Base-by-base conservation (phyloP, 2,113 vertebrate species). In the Strix aluco region DNA sequence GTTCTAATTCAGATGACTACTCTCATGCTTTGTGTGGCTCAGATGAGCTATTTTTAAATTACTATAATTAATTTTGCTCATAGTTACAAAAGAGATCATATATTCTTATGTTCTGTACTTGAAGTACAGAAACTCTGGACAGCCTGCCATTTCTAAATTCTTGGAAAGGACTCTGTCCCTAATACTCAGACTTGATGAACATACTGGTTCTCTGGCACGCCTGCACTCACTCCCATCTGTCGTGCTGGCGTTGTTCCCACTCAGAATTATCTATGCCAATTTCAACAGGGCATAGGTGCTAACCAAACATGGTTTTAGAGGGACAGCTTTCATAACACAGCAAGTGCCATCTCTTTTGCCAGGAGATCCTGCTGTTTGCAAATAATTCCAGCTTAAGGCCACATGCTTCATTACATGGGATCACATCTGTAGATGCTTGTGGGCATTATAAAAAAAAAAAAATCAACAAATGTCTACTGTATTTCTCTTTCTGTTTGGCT, bases 341-440 rank as follows among this genome's bases (percentile, higher is more conserved):
- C 95, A 88, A 98, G 97, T 7, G 65, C 95, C 82, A 85, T 93
- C 93, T 85, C 95, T 81, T 90, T 91, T 97, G 97, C 98, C 98
- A 98, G 96, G 94, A 95, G 89, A 97, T 97, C 98, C 98, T 94
- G 98, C 98, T 98, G 98, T 97, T 98, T 97, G 96, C 96, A 98
- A 97, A 98, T 97, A 97, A 96, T 97, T 97, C 90, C 95, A 94
- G 94, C 89, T 97, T 97, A 95, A 97, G 96, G 80, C 97, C 97
- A 97, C 98, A 96, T 96, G 97, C 97, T 96, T 98, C 90, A 75
- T 97, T 98, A 97, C 96, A 92, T 84, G 90, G 90, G 69, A 95
- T 93, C 96, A 94, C 97, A 98, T 98, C 97, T 98, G 97, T 95
- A 98, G 96, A 94, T 97, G 96, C 97, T 98, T 96, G 91, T 97